Conservation (phyloP, 2,888 invertebrate species). For the Apomyelois bistriatella region DNA sequence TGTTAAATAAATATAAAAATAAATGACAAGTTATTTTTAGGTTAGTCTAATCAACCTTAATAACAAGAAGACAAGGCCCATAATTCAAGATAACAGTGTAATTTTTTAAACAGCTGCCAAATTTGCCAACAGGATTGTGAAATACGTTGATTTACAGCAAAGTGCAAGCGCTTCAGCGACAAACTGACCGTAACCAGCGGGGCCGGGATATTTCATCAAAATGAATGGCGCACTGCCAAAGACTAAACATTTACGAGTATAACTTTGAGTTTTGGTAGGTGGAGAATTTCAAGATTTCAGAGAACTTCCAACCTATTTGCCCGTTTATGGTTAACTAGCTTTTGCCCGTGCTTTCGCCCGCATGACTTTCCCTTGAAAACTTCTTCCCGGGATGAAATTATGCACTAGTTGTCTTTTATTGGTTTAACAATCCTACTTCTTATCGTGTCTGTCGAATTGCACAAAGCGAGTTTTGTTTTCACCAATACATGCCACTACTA, state of each 20-base stretch:
- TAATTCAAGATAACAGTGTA: neutral
- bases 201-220: conserved; percentile 39
- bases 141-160: conserved; percentile 21
- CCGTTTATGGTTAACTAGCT: no score
- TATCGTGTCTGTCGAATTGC: no score
- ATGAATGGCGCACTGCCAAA: conserved; percentile 28
- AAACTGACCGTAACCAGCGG: conserved; percentile 31
- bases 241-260: conserved; percentile 29
- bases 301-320: neutral
- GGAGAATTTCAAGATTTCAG: neutral
- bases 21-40: no score
- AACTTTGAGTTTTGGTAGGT: neutral
- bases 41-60: no score
- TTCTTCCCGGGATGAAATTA: no score
- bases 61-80: neutral
- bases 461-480: no score
- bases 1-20: no score
- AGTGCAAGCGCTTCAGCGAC: conserved; percentile 20
- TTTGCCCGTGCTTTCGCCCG: no score
- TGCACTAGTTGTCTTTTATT: no score
- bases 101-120: conserved; percentile 1
- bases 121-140: conserved; percentile 13
- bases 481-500: no score
- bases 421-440: no score
- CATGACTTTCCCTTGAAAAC: no score